These are phyloP conservation scores for Loris lydekkerianus DNA, from an alignment of 2,797 vertebrate species.

Conservation along the genomic window DNA sequence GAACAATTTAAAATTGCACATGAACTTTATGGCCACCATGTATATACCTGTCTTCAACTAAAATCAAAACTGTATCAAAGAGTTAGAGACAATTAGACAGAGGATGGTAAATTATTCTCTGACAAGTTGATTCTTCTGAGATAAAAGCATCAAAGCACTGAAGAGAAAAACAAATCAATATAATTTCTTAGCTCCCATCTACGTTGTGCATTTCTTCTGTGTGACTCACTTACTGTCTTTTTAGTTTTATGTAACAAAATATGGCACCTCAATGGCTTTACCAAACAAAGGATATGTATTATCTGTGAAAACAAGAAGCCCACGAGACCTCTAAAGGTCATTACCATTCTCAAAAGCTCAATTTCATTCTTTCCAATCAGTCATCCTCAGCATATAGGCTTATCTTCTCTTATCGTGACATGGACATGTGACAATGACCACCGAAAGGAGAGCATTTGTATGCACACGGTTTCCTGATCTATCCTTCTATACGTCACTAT, in stretches of 20 bases:
- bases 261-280: neutral
- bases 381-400: neutral
- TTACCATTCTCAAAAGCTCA: neutral
- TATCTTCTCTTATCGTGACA: neutral
- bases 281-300: neutral
- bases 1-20: no score
- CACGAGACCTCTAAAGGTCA: neutral
- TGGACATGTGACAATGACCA: neutral
- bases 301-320: neutral
- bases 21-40: no score
- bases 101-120: neutral
- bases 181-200: neutral
- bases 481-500: neutral
- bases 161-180: neutral
- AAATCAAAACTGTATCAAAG: neutral
- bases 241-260: neutral
- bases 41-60: neutral
- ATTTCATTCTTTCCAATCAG: neutral
- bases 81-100: neutral
- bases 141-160: neutral
- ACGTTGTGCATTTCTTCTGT: neutral
- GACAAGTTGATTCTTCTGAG: neutral
- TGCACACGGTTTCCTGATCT: neutral
- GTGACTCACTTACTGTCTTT: neutral
- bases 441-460: neutral